These are phyloP conservation scores for Hesperophylax magnus DNA, from an alignment of 1,140 invertebrate genomes.

Conservation along the genomic window DNA sequence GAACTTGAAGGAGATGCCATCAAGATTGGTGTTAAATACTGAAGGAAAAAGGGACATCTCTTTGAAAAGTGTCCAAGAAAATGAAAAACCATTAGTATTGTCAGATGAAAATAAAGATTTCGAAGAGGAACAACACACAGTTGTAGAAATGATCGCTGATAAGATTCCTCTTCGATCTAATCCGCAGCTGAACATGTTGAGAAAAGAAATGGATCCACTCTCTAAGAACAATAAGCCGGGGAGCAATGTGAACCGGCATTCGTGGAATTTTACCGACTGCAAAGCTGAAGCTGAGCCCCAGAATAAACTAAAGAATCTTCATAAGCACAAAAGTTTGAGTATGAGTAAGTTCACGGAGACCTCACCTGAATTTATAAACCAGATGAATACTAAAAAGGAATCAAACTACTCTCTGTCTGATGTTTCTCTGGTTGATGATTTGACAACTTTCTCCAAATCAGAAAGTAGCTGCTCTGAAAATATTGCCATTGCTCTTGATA, in stretches of 20 bases:
- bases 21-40: slow-evolving; percentile 53
- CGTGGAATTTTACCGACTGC: slow-evolving; percentile 52
- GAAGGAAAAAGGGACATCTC: slow-evolving; percentile 1
- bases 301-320: slow-evolving; percentile 33
- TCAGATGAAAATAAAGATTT: slow-evolving; percentile 5
- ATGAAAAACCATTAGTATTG: not conserved
- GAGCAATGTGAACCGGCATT: slow-evolving; percentile 26
- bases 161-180: not conserved
- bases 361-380: slow-evolving; percentile 17
- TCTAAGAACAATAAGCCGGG: slow-evolving; percentile 5
- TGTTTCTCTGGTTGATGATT: slow-evolving; percentile 14
- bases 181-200: slow-evolving; percentile 58
- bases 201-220: slow-evolving; percentile 46
- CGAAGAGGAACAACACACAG: not conserved
- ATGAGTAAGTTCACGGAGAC: slow-evolving; percentile 21
- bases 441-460: slow-evolving; percentile 16
- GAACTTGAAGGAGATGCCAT: slow-evolving; percentile 63
- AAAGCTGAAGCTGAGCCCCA: slow-evolving; percentile 49
- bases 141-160: not conserved
- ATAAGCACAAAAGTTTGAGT: slow-evolving; percentile 35
- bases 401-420: slow-evolving; percentile 30
- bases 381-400: slow-evolving; percentile 8
- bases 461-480: slow-evolving; percentile 32
- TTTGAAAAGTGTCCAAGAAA: slow-evolving; percentile 6
- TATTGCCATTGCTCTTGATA: not conserved